phyloP scores from a whole-genome alignment of 2,113 vertebrate genomes.

The Indicator indicator region DNA sequence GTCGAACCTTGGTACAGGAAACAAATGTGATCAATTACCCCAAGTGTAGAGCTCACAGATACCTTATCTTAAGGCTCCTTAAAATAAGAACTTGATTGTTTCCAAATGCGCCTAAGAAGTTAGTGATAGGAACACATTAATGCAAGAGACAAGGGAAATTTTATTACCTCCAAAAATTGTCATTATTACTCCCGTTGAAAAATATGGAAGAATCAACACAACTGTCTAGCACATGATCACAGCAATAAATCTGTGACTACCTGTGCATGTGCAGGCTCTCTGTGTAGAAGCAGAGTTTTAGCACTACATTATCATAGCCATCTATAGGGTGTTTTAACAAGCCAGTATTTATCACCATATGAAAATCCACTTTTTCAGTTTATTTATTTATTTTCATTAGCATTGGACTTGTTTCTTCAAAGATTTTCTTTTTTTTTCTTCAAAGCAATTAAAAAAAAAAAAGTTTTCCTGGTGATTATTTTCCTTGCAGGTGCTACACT shows the following conservation, averaged over 20 bases:
- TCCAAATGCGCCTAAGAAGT: slow-evolving; percentile 88
- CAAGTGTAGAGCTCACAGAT: slow-evolving; percentile 88
- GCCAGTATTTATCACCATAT: background rate
- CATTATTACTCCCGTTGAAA: slow-evolving; percentile 70
- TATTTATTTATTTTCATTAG: background rate
- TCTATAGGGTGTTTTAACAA: background rate
- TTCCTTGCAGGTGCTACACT: background rate
- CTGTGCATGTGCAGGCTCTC: background rate
- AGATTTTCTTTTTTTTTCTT: background rate
- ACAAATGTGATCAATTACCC: slow-evolving; percentile 94
- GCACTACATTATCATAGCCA: background rate
- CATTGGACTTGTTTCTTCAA: background rate
- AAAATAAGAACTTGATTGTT: slow-evolving; percentile 94
- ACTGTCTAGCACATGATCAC: slow-evolving; percentile 78
- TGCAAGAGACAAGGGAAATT: slow-evolving; percentile 59
- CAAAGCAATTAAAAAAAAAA: background rate
- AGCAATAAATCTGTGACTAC: background rate
- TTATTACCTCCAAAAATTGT: slow-evolving; percentile 80
- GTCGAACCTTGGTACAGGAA: slow-evolving; percentile 86
- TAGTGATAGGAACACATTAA: slow-evolving; percentile 74
- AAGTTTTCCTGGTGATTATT: background rate
- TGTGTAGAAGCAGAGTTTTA: background rate
- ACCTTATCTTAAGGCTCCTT: slow-evolving; percentile 92
- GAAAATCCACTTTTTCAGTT: background rate
- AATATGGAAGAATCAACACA: slow-evolving; percentile 77